Evolutionary conservation across 2,888 invertebrate genomes (phyloP).

Genomic region (Acleris cristana): DNA sequence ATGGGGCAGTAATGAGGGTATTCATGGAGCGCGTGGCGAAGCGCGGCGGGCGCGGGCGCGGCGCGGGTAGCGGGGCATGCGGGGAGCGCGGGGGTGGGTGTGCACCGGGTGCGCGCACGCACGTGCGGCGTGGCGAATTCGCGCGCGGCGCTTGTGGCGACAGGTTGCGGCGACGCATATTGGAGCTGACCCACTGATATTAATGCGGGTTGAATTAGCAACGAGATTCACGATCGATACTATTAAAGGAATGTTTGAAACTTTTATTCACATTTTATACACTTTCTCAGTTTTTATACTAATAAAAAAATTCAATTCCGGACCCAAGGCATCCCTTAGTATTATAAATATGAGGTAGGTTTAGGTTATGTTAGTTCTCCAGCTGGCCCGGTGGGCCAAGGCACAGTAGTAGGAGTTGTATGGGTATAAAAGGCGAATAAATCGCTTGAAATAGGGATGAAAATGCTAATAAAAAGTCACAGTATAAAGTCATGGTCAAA

Average conservation of each 20-base stretch:
- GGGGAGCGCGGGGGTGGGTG: neutral
- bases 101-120: conserved; percentile 24
- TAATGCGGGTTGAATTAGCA: neutral
- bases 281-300: too few relatives aligned
- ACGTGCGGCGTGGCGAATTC: conserved; percentile 32
- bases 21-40: conserved; percentile 30
- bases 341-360: too few relatives aligned
- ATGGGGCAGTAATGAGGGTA: conserved; percentile 29
- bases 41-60: conserved; percentile 2
- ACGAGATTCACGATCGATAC: neutral
- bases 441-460: neutral
- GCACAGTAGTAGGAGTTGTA: too few relatives aligned
- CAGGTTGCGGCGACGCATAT: conserved; percentile 30
- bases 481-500: too few relatives aligned
- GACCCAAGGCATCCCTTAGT: too few relatives aligned
- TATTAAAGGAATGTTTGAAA: neutral
- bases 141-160: conserved; percentile 35
- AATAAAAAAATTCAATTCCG: too few relatives aligned
- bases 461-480: too few relatives aligned
- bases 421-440: too few relatives aligned
- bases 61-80: neutral
- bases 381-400: too few relatives aligned
- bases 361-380: too few relatives aligned
- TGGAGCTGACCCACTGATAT: neutral
- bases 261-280: too few relatives aligned